Conservation (phyloP, 2,797 vertebrate genomes). For the Periophthalmus magnuspinnatus region DNA sequence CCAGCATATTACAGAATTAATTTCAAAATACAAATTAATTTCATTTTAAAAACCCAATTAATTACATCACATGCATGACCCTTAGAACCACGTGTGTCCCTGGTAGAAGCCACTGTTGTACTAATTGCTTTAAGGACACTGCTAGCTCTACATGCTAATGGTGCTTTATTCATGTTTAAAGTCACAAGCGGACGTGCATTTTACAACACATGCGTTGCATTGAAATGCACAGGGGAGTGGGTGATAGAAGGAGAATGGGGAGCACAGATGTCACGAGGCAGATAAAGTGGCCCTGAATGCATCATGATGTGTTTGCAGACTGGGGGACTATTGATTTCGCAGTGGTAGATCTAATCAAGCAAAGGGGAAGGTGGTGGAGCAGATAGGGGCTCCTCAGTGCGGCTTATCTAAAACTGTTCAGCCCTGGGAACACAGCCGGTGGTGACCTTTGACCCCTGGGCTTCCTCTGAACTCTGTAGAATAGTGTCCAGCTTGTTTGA, state of each 20-base stretch:
- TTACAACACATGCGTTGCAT: neutral
- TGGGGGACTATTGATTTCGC: constrained; percentile 6
- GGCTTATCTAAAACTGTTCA: constrained; percentile 44
- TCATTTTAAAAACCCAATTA: too few species aligned
- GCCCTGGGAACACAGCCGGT: constrained; percentile 31
- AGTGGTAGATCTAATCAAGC: constrained; percentile 11
- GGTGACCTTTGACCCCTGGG: constrained; percentile 40
- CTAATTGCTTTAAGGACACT: neutral
- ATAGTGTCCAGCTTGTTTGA: neutral
- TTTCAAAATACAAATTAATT: too few species aligned
- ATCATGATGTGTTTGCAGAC: constrained; percentile 5
- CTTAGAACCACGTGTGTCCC: neutral
- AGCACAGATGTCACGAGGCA: neutral
- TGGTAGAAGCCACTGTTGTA: neutral
- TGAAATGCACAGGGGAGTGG: neutral
- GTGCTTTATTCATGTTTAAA: neutral
- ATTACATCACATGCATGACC: too few species aligned
- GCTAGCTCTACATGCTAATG: neutral
- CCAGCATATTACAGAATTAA: too few species aligned
- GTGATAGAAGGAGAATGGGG: neutral
- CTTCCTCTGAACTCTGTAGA: constrained; percentile 62
- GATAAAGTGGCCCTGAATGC: constrained; percentile 9
- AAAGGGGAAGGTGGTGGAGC: constrained; percentile 2
- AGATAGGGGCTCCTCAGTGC: constrained; percentile 43
- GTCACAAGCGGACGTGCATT: neutral